Evolutionary conservation across 2,797 vertebrate genomes (phyloP), one percentile per base, ranked within the genome.

Genomic region (Graptemys geographica): DNA sequence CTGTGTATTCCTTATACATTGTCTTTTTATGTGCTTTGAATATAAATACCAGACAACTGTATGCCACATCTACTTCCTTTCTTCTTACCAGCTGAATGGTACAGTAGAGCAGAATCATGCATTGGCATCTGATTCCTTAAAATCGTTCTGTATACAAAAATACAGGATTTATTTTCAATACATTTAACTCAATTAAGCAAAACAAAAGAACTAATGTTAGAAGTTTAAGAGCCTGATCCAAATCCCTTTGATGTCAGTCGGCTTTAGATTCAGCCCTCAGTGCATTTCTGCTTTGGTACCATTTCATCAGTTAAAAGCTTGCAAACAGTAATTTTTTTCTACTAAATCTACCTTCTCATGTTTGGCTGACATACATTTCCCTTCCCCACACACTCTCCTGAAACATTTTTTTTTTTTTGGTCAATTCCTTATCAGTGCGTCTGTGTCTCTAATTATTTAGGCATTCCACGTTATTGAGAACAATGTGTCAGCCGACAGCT

Each of bases 301-400:
- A 69, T 57, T 94, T 65, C 33, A 16, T 93, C 86, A 62, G 37
- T 84, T 88, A 76, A 47, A 52, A 93, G 9, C 2, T 11, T 84
- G 51, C 41, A 84, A 83, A 59, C n/a, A n/a, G 12, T 49, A 83
- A 21, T 44, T 87, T 52, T 65, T 92, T 87, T 81, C 44, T 85
- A 56, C n/a, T 52, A 33, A 90, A 59, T 59, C 83, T n/a, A 44
- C 55, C 69, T 83, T 81, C 59, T 2, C 12, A 27, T 84, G 5
- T 11, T 76, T 44, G 9, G 3, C 90, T 81, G 81, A 6, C 6
- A 80, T 27, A 52, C 83, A 69, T 41, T 15, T 3, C 3, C n/a
- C 65, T 41, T 11, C 25, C 11, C 11, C 21, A 65, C 6, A n/a
- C 59, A 31, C 59, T 10, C n/a, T 69, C 33, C 21, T 47, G 41